Percentiles rank a stretch among this genome's conserved stretches.
These are phyloP conservation scores for Anser brachyrhynchus DNA, from an alignment of 2,113 vertebrate genomes.

Conservation along the genomic window DNA sequence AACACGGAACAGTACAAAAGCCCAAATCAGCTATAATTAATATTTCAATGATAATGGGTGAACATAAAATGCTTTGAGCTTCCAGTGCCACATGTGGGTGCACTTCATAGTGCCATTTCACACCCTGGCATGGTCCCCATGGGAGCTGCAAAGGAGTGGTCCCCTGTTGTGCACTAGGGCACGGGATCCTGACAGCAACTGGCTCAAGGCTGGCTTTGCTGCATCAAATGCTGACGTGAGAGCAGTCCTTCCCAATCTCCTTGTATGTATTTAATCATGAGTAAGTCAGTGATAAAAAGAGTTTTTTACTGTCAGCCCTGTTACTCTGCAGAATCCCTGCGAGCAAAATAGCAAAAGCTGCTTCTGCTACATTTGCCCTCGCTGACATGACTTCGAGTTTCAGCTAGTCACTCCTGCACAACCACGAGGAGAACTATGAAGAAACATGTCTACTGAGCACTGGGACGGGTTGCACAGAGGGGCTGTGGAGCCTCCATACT, in stretches of 20 bases:
- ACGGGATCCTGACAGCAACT: not conserved
- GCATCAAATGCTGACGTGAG: not conserved
- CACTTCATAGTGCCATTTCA: not conserved
- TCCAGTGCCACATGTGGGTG: not conserved
- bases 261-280: conserved; percentile 22
- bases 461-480: not conserved
- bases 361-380: not conserved
- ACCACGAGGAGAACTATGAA: fast-evolving
- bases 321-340: not conserved
- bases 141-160: not conserved
- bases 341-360: not conserved
- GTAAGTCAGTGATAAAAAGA: not conserved
- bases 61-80: not conserved
- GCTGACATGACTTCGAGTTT: not conserved
- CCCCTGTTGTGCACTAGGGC: not conserved
- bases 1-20: not conserved
- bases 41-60: not conserved
- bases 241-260: conserved; percentile 11
- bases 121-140: not conserved
- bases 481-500: not conserved
- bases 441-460: not conserved
- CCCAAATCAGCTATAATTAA: not conserved
- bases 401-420: not conserved
- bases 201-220: not conserved
- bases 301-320: not conserved